phyloP scores from a whole-genome alignment of 2,113 vertebrate genomes.

The Echinops telfairi region DNA sequence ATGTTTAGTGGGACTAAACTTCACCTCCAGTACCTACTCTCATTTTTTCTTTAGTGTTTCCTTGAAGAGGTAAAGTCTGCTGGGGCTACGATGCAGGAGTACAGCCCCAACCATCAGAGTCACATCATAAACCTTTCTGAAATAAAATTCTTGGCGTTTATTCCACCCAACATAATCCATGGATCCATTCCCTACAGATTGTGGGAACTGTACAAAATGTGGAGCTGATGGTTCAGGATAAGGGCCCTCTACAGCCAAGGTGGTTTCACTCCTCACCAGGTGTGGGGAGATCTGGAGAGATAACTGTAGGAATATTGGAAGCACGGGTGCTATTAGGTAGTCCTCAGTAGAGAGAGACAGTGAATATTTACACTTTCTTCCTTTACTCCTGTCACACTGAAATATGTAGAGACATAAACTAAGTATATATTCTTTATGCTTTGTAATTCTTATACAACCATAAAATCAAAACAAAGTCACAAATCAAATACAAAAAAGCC shows the following conservation, averaged over 20 bases:
- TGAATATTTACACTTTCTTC: not conserved
- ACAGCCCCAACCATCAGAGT: not conserved
- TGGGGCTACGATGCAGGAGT: not conserved
- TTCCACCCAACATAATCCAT: too few species aligned
- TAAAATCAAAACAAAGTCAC: conserved; percentile 63
- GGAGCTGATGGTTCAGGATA: not conserved
- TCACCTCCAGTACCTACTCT: not conserved
- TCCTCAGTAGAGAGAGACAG: not conserved
- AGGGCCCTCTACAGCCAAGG: too few species aligned
- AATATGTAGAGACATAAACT: conserved; percentile 46
- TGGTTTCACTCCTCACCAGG: not conserved
- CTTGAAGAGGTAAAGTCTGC: not conserved
- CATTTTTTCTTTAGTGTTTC: not conserved
- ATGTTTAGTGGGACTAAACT: not conserved
- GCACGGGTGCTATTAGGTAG: not conserved
- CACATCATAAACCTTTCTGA: not conserved
- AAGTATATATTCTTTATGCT: conserved; percentile 35
- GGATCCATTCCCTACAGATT: not conserved
- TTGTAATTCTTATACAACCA: conserved; percentile 39
- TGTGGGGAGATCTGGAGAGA: not conserved
- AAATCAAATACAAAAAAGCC: conserved; percentile 68
- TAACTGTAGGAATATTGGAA: not conserved
- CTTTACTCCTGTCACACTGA: conserved; percentile 25
- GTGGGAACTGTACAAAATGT: not conserved
- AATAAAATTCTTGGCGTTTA: not conserved